A percentile compares a stretch with the other conserved stretches of the same genome.
These are phyloP conservation scores for Gortyna flavago DNA, from an alignment of 2,888 invertebrate genomes.

Conservation along the genomic window DNA sequence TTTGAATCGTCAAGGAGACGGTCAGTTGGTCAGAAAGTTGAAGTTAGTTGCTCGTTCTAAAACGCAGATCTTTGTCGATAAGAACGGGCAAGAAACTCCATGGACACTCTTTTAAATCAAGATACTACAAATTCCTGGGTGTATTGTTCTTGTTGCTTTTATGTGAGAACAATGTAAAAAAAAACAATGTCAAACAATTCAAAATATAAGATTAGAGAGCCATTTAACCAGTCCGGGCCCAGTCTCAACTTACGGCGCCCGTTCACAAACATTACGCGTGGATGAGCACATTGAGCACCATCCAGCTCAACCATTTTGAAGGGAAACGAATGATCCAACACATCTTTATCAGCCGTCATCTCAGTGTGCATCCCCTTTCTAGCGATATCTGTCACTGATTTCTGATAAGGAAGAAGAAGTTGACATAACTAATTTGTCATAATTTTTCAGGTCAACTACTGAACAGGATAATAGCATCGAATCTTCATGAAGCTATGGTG, in stretches of 20 bases:
- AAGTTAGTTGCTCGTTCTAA: no score
- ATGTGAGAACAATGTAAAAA: not conserved
- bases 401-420: not conserved
- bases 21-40: no score
- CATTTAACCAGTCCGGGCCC: not conserved
- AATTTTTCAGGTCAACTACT: conserved; percentile 77
- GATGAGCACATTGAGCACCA: not conserved
- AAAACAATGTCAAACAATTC: not conserved
- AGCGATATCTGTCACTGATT: not conserved
- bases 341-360: no score
- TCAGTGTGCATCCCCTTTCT: no score
- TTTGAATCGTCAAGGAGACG: not conserved
- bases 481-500: conserved; percentile 80
- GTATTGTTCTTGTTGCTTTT: not conserved
- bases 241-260: not conserved
- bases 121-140: not conserved
- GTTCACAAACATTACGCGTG: not conserved
- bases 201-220: not conserved
- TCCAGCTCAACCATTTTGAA: not conserved
- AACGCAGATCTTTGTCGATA: no score
- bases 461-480: conserved; percentile 81
- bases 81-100: no score
- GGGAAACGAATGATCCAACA: not conserved
- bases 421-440: not conserved
- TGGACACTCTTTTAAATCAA: not conserved